Evolutionary conservation across 2,888 invertebrate species (phyloP).

Genomic region (Microctonus brassicae): DNA sequence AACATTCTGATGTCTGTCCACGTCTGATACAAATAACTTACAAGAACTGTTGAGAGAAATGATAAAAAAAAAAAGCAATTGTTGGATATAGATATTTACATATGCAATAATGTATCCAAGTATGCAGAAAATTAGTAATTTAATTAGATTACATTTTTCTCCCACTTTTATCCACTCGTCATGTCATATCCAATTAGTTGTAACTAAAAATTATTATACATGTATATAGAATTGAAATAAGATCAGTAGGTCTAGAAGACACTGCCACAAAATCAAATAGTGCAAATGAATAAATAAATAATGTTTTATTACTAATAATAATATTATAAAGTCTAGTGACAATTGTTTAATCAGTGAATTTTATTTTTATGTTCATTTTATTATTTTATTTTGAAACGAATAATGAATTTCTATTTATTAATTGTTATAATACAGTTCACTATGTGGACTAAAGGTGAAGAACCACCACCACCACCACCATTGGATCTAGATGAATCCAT

Average conservation of each 20-base stretch:
- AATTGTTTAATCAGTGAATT: too few species aligned
- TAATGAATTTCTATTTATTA: conserved; percentile 61
- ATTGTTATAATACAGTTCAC: conserved; percentile 62
- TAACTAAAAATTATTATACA: not conserved
- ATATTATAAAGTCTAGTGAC: too few species aligned
- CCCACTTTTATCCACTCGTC: not conserved
- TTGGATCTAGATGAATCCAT: conserved; percentile 47
- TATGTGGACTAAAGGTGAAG: conserved; percentile 62
- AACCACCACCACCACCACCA: conserved; percentile 57
- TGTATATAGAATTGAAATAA: not conserved
- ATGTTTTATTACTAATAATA: too few species aligned
- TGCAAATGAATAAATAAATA: not conserved
- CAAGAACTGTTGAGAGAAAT: too few species aligned
- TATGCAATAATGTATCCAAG: not conserved
- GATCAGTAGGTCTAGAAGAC: conserved; percentile 5
- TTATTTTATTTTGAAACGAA: conserved; percentile 30
- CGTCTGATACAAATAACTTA: too few species aligned
- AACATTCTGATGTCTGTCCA: not conserved
- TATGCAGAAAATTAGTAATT: not conserved
- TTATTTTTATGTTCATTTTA: conserved; percentile 8
- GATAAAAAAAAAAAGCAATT: not conserved
- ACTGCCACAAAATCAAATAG: not conserved
- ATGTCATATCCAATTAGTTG: conserved; percentile 22
- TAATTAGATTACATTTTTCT: not conserved
- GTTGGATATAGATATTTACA: not conserved